Evolutionary conservation across 2,113 vertebrate genomes (phyloP), one percentile per base, ranked within the genome.

Genomic region (Butorides virescens): DNA sequence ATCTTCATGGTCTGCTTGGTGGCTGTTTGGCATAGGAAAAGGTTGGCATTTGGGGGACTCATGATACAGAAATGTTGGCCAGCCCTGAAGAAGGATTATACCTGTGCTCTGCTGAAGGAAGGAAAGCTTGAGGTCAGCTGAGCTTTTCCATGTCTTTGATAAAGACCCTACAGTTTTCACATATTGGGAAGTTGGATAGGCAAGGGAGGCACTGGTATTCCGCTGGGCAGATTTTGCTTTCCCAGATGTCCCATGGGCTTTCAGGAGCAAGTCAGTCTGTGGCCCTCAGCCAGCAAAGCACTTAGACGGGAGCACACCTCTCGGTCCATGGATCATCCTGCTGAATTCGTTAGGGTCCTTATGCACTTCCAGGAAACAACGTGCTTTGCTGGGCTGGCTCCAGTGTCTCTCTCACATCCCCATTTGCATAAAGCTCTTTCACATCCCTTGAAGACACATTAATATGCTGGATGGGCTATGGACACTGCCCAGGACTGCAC

Each of bases 241-340:
- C 55, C 15, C 78, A 86, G 44, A 21, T 72, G 32, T 73, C 55
- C 67, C 14, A 15, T 10, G 44, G 37, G 29, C 49, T 83, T 91
- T 86, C 9, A 61, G 36, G 46, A 88, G 78, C 56, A 95, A 80
- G 52, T 2, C 7, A 1, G 25, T 74, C 36, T 86, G 65, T 92
- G 93, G 89, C 81, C 29, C 50, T 86, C 74, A 90, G 79, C 95
- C 94, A 96, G 71, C 32, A 72, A 87, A 91, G 37, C 92, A 94
- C 88, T 96, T 94, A 95, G 67, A 36, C 34, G 25, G 59, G 59
- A 88, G n/a, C 56, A 74, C 15, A 91, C 62, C 68, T 92, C 67
- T 77, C 66, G 76, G 68, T 18, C 70, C 86, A 75, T 75, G 68
- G 86, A 95, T 91, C 73, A 95, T 72, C 26, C 59, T 81, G 42